Conservation (phyloP, 2,113 vertebrate genomes). For the Neopipo cinnamomea region DNA sequence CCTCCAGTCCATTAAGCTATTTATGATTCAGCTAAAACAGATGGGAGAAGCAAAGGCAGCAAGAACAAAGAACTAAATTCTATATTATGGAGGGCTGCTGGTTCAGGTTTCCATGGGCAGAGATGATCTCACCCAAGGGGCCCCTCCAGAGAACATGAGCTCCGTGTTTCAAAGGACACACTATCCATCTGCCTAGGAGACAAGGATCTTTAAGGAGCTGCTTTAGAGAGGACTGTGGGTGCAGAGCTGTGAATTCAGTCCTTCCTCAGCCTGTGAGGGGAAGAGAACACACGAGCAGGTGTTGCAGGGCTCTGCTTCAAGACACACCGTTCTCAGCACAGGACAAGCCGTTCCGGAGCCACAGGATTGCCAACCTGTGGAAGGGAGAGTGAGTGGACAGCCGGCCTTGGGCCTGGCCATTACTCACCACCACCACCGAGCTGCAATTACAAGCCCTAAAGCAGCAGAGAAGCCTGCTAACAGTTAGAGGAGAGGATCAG, state of each 20-base stretch:
- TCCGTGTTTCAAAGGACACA: neutral
- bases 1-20: slow-evolving; percentile 46
- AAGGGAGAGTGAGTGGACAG: neutral
- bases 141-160: neutral
- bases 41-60: slow-evolving; percentile 33
- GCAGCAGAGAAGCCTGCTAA: neutral
- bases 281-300: neutral
- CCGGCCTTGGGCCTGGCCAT: neutral
- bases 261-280: neutral
- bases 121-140: neutral
- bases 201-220: neutral
- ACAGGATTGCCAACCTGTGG: neutral
- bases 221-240: neutral
- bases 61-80: slow-evolving; percentile 34
- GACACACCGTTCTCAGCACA: neutral
- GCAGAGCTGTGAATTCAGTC: neutral
- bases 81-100: neutral
- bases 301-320: neutral
- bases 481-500: neutral
- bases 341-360: neutral
- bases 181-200: neutral
- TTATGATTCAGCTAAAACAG: slow-evolving; percentile 59
- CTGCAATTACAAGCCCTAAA: neutral
- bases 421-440: neutral
- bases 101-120: slow-evolving; percentile 13